Evolutionary conservation across 2,113 vertebrate species (phyloP), one percentile per base, ranked within the genome.

Genomic region (Amphiprion percula): DNA sequence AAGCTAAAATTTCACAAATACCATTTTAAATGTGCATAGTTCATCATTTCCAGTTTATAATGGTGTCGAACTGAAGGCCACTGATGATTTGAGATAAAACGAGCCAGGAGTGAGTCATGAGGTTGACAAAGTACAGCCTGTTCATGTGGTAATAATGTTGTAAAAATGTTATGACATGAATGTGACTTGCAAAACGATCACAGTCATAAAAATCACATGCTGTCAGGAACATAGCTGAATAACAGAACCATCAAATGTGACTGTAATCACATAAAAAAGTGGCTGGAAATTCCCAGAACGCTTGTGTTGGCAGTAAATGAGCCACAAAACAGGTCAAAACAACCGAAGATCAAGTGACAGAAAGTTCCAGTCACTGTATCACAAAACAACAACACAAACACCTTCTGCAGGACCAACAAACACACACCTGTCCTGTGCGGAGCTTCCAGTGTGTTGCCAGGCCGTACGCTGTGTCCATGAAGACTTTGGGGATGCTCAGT

Each of bases 381-480:
- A 33, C 30, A 28, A 30, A 19, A 26, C 2, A 39, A 12, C 26
- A 49, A 53, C 19, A 28, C 21, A 55, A 58, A 10, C 5, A 30
- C 2, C 10, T 19, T 5, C 37, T 21, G 0, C 28, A 30, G 1
- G 62, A 28, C 53, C 37, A 10, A 15, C 10, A 37, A 30, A 24
- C 47, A 47, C 77, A 19, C 68, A 95, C 94, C 93, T 95, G 96
- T 30, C 95, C 95, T 0, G 96, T 97, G 19, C 94, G 83, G 16
- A 97, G 94, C 28, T 94, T 96, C 93, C 93, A 96, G 87, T 97
- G 95, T 0, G 96, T 96, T 1, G 96, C 95, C 58, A 96, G 78
- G 12, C 96, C 96, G 11, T 95, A 96, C 0, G 95, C 95, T 0
- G 96, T 96, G 65, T 97, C 96, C 96, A 97, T 96, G 86, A 96